Evolutionary conservation across 2,888 invertebrate species (phyloP).

Genomic region (Cecidostiba fungosa): DNA sequence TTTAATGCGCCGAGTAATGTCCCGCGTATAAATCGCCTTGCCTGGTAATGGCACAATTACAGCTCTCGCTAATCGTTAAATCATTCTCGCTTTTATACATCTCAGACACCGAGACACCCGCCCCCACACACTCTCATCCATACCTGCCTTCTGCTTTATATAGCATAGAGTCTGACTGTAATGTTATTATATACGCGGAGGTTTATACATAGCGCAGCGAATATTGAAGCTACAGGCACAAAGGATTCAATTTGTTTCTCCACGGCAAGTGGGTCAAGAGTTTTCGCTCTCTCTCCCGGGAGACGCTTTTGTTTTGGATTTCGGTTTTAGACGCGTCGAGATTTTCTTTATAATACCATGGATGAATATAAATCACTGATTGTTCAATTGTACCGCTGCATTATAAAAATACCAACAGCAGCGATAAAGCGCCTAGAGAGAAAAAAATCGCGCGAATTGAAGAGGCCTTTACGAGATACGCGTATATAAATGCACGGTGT

Average conservation of each 20-base stretch:
- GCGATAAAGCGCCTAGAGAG: not conserved
- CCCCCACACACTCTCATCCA: too few species aligned
- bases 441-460: constrained; percentile 70
- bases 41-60: constrained; percentile 52
- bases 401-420: too few species aligned
- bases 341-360: not conserved
- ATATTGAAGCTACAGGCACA: constrained; percentile 2
- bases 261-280: not conserved
- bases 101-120: too few species aligned
- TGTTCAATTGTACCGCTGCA: too few species aligned
- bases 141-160: not conserved
- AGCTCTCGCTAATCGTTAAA: constrained; percentile 54
- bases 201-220: not conserved
- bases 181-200: not conserved
- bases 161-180: not conserved
- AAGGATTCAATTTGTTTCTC: not conserved
- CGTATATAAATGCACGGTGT: constrained; percentile 61
- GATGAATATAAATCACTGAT: too few species aligned
- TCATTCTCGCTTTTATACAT: constrained; percentile 13
- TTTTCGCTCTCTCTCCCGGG: not conserved
- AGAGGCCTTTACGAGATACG: constrained; percentile 74
- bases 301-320: constrained; percentile 9
- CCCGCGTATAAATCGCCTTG: constrained; percentile 39
- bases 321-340: not conserved
- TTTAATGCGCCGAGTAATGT: constrained; percentile 49